Evolutionary conservation across 2,888 invertebrate genomes (phyloP).

Genomic region (Lottia gigantea): DNA sequence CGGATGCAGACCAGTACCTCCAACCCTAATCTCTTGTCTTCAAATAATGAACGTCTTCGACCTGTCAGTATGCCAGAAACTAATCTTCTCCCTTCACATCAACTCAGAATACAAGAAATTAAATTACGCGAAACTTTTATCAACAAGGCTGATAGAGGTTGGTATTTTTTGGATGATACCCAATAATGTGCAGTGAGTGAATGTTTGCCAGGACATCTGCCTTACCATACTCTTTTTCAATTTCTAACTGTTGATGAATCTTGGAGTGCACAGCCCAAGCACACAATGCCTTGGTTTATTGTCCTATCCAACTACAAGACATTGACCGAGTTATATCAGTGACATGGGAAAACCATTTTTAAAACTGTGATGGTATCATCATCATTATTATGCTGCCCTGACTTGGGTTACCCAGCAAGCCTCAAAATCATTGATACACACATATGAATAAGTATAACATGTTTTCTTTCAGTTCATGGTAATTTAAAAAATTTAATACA

Average conservation of each 20-base stretch:
- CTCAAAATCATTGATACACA: too few species aligned
- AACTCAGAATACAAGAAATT: conserved; percentile 61
- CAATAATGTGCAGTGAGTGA: background rate
- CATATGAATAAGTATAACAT: too few species aligned
- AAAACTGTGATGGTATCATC: too few species aligned
- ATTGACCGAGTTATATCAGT: too few species aligned
- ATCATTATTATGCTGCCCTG: too few species aligned
- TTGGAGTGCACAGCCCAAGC: too few species aligned
- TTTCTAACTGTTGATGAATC: background rate
- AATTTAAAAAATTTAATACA: conserved; percentile 69
- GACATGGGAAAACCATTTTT: too few species aligned
- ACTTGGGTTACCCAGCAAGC: too few species aligned
- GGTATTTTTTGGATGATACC: conserved; percentile 35
- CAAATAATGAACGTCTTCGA: conserved; percentile 27
- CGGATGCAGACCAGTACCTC: conserved; percentile 63
- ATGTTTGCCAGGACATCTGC: background rate
- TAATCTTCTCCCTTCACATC: conserved; percentile 24
- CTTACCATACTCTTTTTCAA: background rate
- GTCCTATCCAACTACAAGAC: too few species aligned
- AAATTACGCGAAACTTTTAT: conserved; percentile 77
- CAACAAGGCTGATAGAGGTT: conserved; percentile 77
- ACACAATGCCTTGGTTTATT: too few species aligned
- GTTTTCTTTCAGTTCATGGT: conserved; percentile 69
- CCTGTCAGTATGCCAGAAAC: conserved; percentile 50
- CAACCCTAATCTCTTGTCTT: conserved; percentile 64